These are phyloP conservation scores for Abrostola triplasia DNA, from an alignment of 2,888 invertebrate species.

Conservation along the genomic window DNA sequence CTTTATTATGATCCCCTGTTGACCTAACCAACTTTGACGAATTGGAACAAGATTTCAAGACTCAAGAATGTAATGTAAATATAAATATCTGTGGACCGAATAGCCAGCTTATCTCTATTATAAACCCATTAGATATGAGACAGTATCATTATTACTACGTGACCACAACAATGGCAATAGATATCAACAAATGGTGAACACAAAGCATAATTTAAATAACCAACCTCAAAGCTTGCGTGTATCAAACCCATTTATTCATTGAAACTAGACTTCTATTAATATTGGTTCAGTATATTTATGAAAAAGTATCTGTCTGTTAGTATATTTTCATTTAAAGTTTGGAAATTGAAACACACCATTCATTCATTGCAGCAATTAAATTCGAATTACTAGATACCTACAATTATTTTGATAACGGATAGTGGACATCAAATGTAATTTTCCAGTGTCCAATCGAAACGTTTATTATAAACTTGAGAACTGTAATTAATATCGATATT, in stretches of 20 bases:
- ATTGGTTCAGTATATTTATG: conserved; percentile 7
- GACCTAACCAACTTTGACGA: too few species aligned
- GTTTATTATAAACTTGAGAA: conserved; percentile 4
- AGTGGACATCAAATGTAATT: conserved; percentile 14
- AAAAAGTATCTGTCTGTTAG: conserved; percentile 10
- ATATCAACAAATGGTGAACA: neutral
- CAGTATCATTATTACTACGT: neutral
- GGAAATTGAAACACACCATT: conserved; percentile 25
- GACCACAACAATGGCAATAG: too few species aligned
- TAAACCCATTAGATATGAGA: neutral
- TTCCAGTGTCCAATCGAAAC: conserved; percentile 6
- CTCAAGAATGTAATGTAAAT: too few species aligned
- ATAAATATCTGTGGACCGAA: too few species aligned
- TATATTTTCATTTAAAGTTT: conserved; percentile 27
- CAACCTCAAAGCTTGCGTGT: conserved; percentile 47
- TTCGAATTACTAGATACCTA: conserved; percentile 15
- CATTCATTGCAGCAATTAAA: conserved; percentile 4
- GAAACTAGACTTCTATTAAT: conserved; percentile 56
- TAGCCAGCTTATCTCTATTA: neutral
- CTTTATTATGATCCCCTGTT: too few species aligned
- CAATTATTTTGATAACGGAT: conserved; percentile 21
- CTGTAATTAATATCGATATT: neutral
- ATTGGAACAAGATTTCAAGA: too few species aligned
- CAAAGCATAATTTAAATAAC: neutral
- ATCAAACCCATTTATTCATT: conserved; percentile 48